These are phyloP conservation scores for Paratilapia polleni DNA, from an alignment of 2,113 vertebrate genomes.

Conservation along the genomic window DNA sequence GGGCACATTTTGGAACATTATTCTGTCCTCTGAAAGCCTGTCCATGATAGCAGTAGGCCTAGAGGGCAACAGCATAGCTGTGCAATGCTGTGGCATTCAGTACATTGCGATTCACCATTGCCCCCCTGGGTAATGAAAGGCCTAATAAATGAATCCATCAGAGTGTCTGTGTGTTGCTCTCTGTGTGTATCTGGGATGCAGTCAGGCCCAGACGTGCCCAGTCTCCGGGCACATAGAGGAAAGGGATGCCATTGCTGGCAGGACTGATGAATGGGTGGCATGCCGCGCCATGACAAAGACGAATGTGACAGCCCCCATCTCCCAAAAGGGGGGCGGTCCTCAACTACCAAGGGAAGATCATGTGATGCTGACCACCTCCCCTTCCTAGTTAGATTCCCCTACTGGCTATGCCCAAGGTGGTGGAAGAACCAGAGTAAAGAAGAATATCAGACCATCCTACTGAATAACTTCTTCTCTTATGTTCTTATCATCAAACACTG, in stretches of 20 bases:
- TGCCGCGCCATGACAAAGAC: constrained; percentile 83
- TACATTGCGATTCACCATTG: constrained; percentile 79
- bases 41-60: constrained; percentile 44
- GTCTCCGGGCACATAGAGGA: constrained; percentile 80
- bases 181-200: constrained; percentile 80
- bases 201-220: constrained; percentile 78
- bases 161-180: constrained; percentile 76
- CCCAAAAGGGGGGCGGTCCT: constrained; percentile 74
- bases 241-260: constrained; percentile 80
- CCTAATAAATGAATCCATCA: constrained; percentile 85
- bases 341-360: constrained; percentile 73
- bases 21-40: constrained; percentile 60
- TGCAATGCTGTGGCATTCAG: constrained; percentile 71
- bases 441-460: constrained; percentile 35
- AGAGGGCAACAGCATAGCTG: constrained; percentile 67
- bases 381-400: constrained; percentile 56
- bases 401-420: constrained; percentile 52
- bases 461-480: not conserved
- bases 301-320: constrained; percentile 82
- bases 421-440: constrained; percentile 31
- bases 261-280: constrained; percentile 85
- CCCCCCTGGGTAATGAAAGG: constrained; percentile 81
- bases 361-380: constrained; percentile 65
- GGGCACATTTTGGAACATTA: constrained; percentile 38
- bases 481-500: not conserved